phyloP scores from a whole-genome alignment of 1,140 invertebrate species.

The Euura lappo region DNA sequence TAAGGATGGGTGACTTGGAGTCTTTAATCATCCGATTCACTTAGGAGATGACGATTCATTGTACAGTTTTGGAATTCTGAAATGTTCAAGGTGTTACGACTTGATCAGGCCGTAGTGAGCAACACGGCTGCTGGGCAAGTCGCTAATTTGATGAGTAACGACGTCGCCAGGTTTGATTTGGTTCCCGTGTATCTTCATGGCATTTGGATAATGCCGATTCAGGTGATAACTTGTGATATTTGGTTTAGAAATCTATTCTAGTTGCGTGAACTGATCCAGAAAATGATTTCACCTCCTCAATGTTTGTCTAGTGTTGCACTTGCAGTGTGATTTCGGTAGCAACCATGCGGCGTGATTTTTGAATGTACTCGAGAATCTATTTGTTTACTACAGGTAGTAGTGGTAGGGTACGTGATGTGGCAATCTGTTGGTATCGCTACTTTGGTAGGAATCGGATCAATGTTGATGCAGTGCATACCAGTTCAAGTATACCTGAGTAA shows the following conservation, averaged over 20 bases:
- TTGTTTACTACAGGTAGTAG: constrained; percentile 34
- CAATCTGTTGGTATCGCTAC: constrained; percentile 69
- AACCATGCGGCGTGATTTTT: no score
- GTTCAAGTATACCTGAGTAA: constrained; percentile 70
- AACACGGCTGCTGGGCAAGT: constrained; percentile 82
- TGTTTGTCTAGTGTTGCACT: no score
- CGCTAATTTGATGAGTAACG: constrained; percentile 85
- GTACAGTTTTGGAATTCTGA: neutral
- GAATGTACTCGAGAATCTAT: no score
- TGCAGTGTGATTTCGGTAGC: no score
- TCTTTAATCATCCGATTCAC: neutral
- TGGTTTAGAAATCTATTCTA: no score
- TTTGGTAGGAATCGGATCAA: constrained; percentile 72
- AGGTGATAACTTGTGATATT: no score
- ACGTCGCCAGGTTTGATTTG: constrained; percentile 68
- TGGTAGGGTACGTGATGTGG: constrained; percentile 71
- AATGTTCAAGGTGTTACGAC: constrained; percentile 65
- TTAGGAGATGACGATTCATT: neutral
- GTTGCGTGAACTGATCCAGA: no score
- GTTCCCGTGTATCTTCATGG: constrained; percentile 61
- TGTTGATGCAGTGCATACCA: constrained; percentile 67
- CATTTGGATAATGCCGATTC: constrained; percentile 57
- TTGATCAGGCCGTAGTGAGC: constrained; percentile 67
- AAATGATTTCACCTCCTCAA: no score
- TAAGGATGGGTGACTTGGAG: neutral